Percentiles rank a stretch among this genome's conserved stretches.
These are phyloP conservation scores for Gallinago nigripennis DNA, from an alignment of 2,797 vertebrate genomes.

Conservation along the genomic window DNA sequence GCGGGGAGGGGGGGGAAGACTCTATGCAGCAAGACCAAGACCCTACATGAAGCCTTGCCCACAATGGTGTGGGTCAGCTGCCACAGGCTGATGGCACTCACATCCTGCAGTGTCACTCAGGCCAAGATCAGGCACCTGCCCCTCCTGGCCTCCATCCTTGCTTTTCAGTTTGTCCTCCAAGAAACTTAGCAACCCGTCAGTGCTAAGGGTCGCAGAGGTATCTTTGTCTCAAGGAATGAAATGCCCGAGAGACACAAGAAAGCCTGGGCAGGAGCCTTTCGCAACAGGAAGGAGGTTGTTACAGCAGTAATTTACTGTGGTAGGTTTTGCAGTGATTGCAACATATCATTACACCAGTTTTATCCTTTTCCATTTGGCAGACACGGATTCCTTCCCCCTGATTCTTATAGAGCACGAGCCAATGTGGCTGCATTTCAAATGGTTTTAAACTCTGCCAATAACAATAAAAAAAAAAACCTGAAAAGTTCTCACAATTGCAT, in stretches of 20 bases:
- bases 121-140: not conserved
- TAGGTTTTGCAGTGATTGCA: slow-evolving; percentile 59
- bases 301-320: slow-evolving; percentile 53
- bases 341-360: slow-evolving; percentile 65
- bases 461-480: slow-evolving; percentile 10
- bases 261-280: slow-evolving; percentile 18
- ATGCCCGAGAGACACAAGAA: not conserved
- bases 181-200: not conserved
- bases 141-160: not conserved
- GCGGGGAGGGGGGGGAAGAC: accelerated
- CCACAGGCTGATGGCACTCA: accelerated
- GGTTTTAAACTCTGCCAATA: slow-evolving; percentile 54
- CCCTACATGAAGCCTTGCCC: not conserved
- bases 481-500: slow-evolving; percentile 54
- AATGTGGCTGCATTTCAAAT: slow-evolving; percentile 54
- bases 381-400: not conserved
- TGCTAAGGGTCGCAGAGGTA: not conserved
- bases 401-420: slow-evolving; percentile 12
- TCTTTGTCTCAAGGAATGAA: not conserved
- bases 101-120: accelerated
- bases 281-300: slow-evolving; percentile 45
- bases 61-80: accelerated
- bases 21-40: accelerated
- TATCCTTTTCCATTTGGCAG: slow-evolving; percentile 69
- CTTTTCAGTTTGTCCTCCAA: not conserved